These are phyloP conservation scores for Drosophila mojavensis DNA, from an alignment of 1,140 invertebrate species.

Conservation along the genomic window DNA sequence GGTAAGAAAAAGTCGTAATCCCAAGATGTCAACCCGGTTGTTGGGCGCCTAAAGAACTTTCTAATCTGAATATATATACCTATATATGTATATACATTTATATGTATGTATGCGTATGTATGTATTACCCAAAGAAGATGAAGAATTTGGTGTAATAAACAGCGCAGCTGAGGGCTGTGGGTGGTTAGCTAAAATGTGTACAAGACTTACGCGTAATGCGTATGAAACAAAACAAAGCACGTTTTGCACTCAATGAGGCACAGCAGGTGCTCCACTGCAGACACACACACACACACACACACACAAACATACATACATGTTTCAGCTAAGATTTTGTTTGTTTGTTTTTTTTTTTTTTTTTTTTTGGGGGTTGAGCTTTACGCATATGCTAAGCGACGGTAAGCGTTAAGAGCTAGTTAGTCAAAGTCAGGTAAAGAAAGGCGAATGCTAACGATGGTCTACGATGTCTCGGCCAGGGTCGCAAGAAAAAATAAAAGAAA, in stretches of 20 bases:
- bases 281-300: background rate
- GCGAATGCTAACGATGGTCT: constrained; percentile 13
- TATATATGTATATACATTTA: background rate
- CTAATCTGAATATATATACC: constrained; percentile 57
- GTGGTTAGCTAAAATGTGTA: constrained; percentile 37
- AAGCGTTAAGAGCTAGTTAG: constrained; percentile 59
- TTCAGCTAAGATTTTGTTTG: no score
- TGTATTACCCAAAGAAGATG: constrained; percentile 14
- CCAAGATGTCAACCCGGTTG: constrained; percentile 47
- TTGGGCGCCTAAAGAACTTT: constrained; percentile 44
- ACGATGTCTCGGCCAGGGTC: background rate
- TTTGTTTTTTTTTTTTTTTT: no score
- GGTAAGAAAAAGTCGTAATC: constrained; percentile 34
- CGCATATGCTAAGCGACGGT: constrained; percentile 18
- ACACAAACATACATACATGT: background rate
- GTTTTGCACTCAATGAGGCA: constrained; percentile 59
- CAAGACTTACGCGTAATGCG: constrained; percentile 56
- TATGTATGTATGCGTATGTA: background rate
- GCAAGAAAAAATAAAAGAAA: background rate
- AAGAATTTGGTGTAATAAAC: constrained; percentile 57
- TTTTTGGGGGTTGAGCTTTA: constrained; percentile 10
- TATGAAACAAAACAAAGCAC: constrained; percentile 61
- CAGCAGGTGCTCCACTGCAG: constrained; percentile 43
- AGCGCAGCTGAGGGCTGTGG: constrained; percentile 18
- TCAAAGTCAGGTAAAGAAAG: constrained; percentile 46